A percentile compares a stretch with the other conserved stretches of the same genome.
phyloP scores from a whole-genome alignment of 2,113 vertebrate species.

The Rhinogobius similis region DNA sequence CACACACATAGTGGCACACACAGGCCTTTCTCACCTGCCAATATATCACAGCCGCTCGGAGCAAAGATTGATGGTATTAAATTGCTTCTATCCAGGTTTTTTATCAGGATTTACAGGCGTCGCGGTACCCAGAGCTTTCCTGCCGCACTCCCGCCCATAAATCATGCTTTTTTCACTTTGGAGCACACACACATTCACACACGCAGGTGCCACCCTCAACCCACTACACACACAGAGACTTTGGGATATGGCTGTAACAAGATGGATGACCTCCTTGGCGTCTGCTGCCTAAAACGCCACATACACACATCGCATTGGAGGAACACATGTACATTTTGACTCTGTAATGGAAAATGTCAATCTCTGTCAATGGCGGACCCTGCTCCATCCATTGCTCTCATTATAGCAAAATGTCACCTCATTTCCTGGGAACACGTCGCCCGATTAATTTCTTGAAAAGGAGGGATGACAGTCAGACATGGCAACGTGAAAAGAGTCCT shows the following conservation, averaged over 20 bases:
- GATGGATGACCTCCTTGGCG: conserved; percentile 69
- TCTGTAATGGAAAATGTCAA: conserved; percentile 83
- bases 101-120: conserved; percentile 81
- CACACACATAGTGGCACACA: conserved; percentile 25
- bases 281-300: conserved; percentile 55
- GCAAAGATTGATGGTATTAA: conserved; percentile 82
- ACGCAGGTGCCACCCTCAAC: conserved; percentile 8
- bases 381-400: conserved; percentile 71
- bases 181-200: conserved; percentile 26
- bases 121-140: conserved; percentile 69
- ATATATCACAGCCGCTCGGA: conserved; percentile 71
- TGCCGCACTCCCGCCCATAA: conserved; percentile 76
- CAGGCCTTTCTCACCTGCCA: conserved; percentile 51
- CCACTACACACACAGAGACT: conserved; percentile 52
- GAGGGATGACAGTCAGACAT: conserved; percentile 37
- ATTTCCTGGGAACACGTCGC: conserved; percentile 68
- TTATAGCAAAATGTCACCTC: conserved; percentile 79
- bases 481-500: conserved; percentile 37
- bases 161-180: conserved; percentile 68
- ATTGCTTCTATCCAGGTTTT: conserved; percentile 82
- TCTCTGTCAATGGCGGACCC: conserved; percentile 66
- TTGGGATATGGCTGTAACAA: conserved; percentile 67
- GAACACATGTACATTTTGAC: conserved; percentile 80
- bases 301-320: conserved; percentile 53
- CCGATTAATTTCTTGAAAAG: conserved; percentile 73